These are phyloP conservation scores for Stenodema calcarata DNA, from an alignment of 2,888 invertebrate species.

Conservation along the genomic window DNA sequence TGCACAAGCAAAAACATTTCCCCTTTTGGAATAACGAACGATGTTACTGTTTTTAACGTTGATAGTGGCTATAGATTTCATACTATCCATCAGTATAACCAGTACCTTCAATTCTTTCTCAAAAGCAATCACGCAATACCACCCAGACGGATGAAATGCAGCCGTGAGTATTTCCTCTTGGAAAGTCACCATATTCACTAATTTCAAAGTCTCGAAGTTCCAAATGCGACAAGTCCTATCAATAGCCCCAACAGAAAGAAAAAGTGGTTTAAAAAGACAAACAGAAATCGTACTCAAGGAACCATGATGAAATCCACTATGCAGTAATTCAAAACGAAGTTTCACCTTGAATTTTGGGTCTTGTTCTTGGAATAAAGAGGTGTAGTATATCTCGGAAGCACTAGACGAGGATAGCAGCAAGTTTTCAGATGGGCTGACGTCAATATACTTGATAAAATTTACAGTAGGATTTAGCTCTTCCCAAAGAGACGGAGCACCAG, in stretches of 20 bases:
- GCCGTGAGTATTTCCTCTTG: conserved; percentile 81
- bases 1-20: conserved; percentile 87
- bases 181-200: conserved; percentile 80
- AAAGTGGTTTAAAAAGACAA: conserved; percentile 88
- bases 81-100: conserved; percentile 86
- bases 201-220: conserved; percentile 85
- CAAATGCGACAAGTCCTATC: conserved; percentile 89
- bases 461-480: not conserved
- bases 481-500: conserved; percentile 30
- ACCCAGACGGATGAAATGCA: conserved; percentile 74
- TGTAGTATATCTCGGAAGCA: conserved; percentile 6
- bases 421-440: conserved; percentile 63
- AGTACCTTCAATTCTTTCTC: conserved; percentile 87
- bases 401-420: conserved; percentile 61
- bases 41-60: conserved; percentile 77
- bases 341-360: conserved; percentile 59
- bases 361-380: conserved; percentile 18
- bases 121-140: conserved; percentile 88
- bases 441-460: conserved; percentile 48
- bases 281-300: conserved; percentile 80
- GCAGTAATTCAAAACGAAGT: not conserved
- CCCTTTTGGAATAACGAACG: conserved; percentile 82
- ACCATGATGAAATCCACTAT: conserved; percentile 75
- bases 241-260: conserved; percentile 78
- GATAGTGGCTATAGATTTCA: conserved; percentile 73